Conservation (phyloP, 2,797 vertebrate genomes). For the Allobates femoralis region DNA sequence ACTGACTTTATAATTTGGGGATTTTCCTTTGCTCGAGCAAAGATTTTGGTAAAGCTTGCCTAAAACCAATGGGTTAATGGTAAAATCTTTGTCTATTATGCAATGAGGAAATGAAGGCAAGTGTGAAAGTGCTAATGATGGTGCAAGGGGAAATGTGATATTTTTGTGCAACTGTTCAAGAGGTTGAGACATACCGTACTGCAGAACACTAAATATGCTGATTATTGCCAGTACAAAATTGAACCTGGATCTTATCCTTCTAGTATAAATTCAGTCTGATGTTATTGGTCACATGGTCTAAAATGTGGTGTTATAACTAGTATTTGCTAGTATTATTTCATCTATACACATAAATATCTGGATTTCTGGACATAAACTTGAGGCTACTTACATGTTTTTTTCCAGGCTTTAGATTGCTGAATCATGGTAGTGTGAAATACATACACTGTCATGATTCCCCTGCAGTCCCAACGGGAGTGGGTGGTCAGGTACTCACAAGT, state of each 20-base stretch:
- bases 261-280: neutral
- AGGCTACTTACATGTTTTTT: too few relatives aligned
- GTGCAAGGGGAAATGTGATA: slow-evolving; percentile 9
- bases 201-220: neutral
- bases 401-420: too few relatives aligned
- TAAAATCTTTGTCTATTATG: neutral
- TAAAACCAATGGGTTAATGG: neutral
- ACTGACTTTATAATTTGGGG: neutral
- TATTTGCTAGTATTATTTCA: too few relatives aligned
- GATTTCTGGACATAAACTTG: too few relatives aligned
- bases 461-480: too few relatives aligned
- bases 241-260: neutral
- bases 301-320: too few relatives aligned
- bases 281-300: too few relatives aligned
- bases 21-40: neutral
- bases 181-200: neutral
- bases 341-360: too few relatives aligned
- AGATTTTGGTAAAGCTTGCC: neutral
- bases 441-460: too few relatives aligned
- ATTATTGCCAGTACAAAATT: neutral
- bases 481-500: too few relatives aligned
- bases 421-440: too few relatives aligned
- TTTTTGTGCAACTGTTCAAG: slow-evolving; percentile 12
- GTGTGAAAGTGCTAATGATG: neutral
- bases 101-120: slow-evolving; percentile 4